Evolutionary conservation across 1,140 invertebrate genomes (phyloP), one percentile per base, ranked within the genome.

Genomic region (Charaxes varanes): DNA sequence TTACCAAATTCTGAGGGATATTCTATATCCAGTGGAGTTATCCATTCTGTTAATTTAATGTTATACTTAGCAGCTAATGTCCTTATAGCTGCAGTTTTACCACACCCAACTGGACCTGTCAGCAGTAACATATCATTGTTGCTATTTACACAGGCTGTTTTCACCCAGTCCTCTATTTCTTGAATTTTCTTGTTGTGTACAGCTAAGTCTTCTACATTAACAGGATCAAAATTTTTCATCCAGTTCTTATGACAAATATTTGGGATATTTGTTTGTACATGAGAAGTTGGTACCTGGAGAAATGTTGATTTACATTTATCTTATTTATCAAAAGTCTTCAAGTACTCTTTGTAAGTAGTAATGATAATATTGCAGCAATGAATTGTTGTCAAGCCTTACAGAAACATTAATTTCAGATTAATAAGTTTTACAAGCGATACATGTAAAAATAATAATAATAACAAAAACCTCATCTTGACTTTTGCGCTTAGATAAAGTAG

Each of bases 51-150:
- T 19, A 92, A 41, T 50, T 86, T 73, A 38, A 89, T 87, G 34
- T 76, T 74, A 37, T 88, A 65, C 49, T 89, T 86, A 30, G 86
- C 78, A 22, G 90, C 88, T 5, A 93, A 35, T 1, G 88, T 72
- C 30, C 83, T 86, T 10, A 92, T 23, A 2, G 89, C 87, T 1
- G 86, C 72, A 2, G 90, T 91, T 83, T 93, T 93, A 0, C 91
- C 91, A 63, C 87, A 88, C 1, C 92, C 92, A 0, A 91, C 87
- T 8, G 92, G 90, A 1, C 91, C 92, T 4, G 88, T 88, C n/a
- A 93, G 40, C 1, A 93, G 55, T 13, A 93, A 62, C 21, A 91
- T 86, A 10, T 87, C 85, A 17, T 73, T 85, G 4, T 67, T 68
- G 26, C 69, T 83, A 4, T 53, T 61, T 17, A 45, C 37, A 37